phyloP scores from a whole-genome alignment of 2,797 vertebrate genomes.

The Oryzias sinensis region DNA sequence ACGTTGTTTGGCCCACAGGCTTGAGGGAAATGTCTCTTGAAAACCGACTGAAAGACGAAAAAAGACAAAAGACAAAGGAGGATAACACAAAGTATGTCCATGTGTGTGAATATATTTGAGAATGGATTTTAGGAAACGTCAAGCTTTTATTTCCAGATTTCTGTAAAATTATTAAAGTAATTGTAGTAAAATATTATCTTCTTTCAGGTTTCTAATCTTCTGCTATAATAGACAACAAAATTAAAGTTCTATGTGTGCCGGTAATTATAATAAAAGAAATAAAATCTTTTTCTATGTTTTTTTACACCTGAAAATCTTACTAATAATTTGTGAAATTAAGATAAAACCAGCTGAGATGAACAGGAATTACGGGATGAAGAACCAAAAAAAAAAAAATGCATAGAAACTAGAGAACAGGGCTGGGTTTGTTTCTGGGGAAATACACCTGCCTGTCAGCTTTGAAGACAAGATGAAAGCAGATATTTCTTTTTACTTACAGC shows the following conservation, averaged over 20 bases:
- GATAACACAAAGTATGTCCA: conserved; percentile 27
- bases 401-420: conserved; percentile 39
- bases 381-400: conserved; percentile 20
- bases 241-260: not conserved
- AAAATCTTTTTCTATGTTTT: not conserved
- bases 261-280: conserved; percentile 12
- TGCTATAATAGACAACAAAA: not conserved
- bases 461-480: conserved; percentile 77
- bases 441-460: conserved; percentile 78
- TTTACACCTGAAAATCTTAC: not conserved
- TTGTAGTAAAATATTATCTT: too few relatives aligned
- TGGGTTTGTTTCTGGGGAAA: conserved; percentile 53
- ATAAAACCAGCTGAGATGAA: not conserved
- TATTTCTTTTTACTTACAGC: conserved; percentile 68
- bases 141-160: conserved; percentile 29
- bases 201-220: too few relatives aligned
- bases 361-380: not conserved
- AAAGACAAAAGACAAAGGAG: conserved; percentile 61
- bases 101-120: conserved; percentile 3
- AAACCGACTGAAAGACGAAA: conserved; percentile 54
- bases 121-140: conserved; percentile 26
- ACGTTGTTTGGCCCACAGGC: conserved; percentile 41
- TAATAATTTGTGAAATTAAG: not conserved
- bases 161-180: conserved; percentile 14
- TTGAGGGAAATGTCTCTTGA: conserved; percentile 43